Percentiles rank a stretch among this genome's conserved stretches.
Conservation (phyloP, 2,888 invertebrate species). For the Ormyrus labotus region DNA sequence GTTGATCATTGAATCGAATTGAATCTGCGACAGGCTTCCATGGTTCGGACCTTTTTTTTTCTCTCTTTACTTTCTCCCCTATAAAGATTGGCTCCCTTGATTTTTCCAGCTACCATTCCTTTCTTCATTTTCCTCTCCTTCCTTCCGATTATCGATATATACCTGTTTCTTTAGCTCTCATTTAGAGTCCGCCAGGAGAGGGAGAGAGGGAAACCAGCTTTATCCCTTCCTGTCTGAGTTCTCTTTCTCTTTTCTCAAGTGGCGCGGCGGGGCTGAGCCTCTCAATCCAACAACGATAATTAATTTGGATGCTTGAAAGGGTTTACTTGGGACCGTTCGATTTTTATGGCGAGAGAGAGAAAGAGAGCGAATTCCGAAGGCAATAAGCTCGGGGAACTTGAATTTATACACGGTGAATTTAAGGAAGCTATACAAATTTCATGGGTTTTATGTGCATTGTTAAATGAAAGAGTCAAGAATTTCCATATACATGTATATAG, state of each 20-base stretch:
- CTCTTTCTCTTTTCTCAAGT: slow-evolving; percentile 24
- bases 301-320: slow-evolving; percentile 71
- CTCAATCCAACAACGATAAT: slow-evolving; percentile 66
- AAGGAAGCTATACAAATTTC: not conserved
- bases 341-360: slow-evolving; percentile 60
- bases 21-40: slow-evolving; percentile 41
- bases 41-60: not conserved
- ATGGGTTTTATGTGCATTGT: not conserved
- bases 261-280: slow-evolving; percentile 57
- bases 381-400: not conserved
- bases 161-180: not conserved
- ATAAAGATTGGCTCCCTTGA: slow-evolving; percentile 41
- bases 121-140: slow-evolving; percentile 34
- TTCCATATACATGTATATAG: no score
- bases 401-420: not conserved
- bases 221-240: not conserved
- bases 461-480: slow-evolving; percentile 1
- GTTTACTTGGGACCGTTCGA: slow-evolving; percentile 64
- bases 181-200: not conserved
- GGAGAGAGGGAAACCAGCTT: no score
- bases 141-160: slow-evolving; percentile 4
- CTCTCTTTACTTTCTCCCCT: not conserved
- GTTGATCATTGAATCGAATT: slow-evolving; percentile 52
- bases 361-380: not conserved
- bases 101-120: slow-evolving; percentile 38